Evolutionary conservation across 2,888 invertebrate species (phyloP).

Genomic region (Plebejus melissa): DNA sequence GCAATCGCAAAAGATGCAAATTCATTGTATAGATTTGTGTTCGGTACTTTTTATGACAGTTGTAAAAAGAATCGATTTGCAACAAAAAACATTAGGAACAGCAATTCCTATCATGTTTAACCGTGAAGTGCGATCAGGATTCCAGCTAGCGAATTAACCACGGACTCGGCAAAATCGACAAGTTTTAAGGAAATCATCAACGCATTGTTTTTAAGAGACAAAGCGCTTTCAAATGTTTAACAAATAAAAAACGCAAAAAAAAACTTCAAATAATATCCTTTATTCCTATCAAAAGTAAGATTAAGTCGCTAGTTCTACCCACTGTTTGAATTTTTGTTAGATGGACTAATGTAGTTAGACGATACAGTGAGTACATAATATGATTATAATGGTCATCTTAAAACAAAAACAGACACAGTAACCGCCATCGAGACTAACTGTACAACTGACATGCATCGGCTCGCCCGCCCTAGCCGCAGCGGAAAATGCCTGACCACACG

Average conservation of each 20-base stretch:
- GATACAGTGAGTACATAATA: not conserved
- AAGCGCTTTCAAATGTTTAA: not conserved
- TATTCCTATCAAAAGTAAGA: not conserved
- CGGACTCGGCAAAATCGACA: conserved; percentile 34
- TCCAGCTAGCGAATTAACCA: conserved; percentile 45
- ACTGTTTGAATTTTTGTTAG: not conserved
- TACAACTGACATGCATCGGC: conserved; percentile 59
- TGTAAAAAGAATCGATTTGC: conserved; percentile 27
- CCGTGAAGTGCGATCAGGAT: conserved; percentile 53
- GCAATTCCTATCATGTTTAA: conserved; percentile 47
- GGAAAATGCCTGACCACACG: conserved; percentile 55
- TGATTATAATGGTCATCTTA: conserved; percentile 7
- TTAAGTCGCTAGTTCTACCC: not conserved
- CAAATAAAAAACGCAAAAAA: not conserved
- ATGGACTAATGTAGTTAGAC: not conserved
- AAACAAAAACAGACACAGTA: conserved; percentile 54
- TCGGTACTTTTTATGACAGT: not conserved
- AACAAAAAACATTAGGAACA: conserved; percentile 45
- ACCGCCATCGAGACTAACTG: conserved; percentile 65
- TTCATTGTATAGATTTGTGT: conserved; percentile 13
- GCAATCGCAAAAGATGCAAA: conserved; percentile 21
- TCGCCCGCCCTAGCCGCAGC: conserved; percentile 56
- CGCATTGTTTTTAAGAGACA: conserved; percentile 26
- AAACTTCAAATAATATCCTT: not conserved
- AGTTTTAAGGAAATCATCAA: conserved; percentile 30